Evolutionary conservation across 2,888 invertebrate genomes (phyloP), one percentile per base, ranked within the genome.

Genomic region (Hipparchia semele): DNA sequence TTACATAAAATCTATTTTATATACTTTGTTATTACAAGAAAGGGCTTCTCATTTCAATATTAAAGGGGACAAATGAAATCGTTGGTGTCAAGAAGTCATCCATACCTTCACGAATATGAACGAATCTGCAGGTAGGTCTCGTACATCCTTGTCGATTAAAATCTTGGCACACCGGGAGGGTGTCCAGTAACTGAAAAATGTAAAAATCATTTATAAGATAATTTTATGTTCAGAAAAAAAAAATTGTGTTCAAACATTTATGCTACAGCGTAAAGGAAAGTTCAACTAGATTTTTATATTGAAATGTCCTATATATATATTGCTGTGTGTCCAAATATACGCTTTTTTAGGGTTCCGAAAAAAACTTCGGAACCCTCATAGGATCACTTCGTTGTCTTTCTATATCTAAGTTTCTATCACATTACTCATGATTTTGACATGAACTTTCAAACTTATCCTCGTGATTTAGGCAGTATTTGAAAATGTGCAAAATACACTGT

Each of bases 121-220:
- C 98, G 96, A 98, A 98, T 96, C 98, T 98, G 97, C 98, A 98
- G 96, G 98, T 97, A 95, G 97, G 96, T 96, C 98, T 97, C 95
- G 97, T 97, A 96, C 98, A 98, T 95, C 97, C 97, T 95, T 98
- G 98, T 95, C 97, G 97, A 97, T 98, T 99, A 99, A 98, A 99
- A 99, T 98, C 99, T 98, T 98, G 98, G 99, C 98, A 99, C 97
- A 98, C 98, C 98, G 97, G 99, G 98, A 98, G 98, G 98, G 98
- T 99, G 98, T 98, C 99, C 98, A 98, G 99, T 98, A 98, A 99
- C 99, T 99, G 97, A 88, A 97, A 76, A 97, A 89, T 83, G 90
- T 86, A 89, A 88, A 80, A 86, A 83, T 82, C 80, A 75, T 75
- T 77, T 76, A 87, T 91, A 84, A 91, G 86, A 86, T 85, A 23